A percentile compares a stretch with the other conserved stretches of the same genome.
Conservation (phyloP, 2,888 invertebrate genomes). For the Drosophila dives region DNA sequence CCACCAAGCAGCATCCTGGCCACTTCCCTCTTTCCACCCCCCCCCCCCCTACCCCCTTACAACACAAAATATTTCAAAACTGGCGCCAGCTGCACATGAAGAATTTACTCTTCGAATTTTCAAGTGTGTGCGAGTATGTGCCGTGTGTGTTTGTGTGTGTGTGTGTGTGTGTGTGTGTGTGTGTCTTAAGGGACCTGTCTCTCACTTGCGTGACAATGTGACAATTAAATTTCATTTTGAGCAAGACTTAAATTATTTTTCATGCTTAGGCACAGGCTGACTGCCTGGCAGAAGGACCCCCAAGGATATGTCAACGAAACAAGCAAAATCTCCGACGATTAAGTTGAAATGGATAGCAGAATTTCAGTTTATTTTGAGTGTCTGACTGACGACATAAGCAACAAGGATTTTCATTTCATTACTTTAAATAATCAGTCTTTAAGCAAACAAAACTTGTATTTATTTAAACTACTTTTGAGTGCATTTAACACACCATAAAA, state of each 20-base stretch:
- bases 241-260: slow-evolving; percentile 55
- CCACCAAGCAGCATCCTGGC: slow-evolving; percentile 1
- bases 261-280: slow-evolving; percentile 16
- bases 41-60: background rate
- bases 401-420: background rate
- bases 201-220: slow-evolving; percentile 69
- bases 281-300: slow-evolving; percentile 22
- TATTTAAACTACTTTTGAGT: background rate
- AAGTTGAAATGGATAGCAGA: slow-evolving; percentile 3
- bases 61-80: slow-evolving; percentile 49
- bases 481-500: slow-evolving; percentile 7
- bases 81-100: slow-evolving; percentile 38
- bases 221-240: slow-evolving; percentile 74
- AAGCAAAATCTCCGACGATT: slow-evolving; percentile 42
- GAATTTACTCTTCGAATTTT: slow-evolving; percentile 46
- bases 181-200: slow-evolving; percentile 66
- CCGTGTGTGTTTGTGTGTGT: slow-evolving; percentile 18
- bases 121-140: slow-evolving; percentile 1
- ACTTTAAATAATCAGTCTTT: background rate
- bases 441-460: background rate
- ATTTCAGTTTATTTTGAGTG: background rate
- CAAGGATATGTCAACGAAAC: slow-evolving; percentile 43
- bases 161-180: slow-evolving; percentile 18
- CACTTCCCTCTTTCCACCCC: background rate
- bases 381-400: background rate